A percentile compares a stretch with the other conserved stretches of the same genome.
phyloP scores from a whole-genome alignment of 2,888 invertebrate genomes.

The Pimpla rufipes region DNA sequence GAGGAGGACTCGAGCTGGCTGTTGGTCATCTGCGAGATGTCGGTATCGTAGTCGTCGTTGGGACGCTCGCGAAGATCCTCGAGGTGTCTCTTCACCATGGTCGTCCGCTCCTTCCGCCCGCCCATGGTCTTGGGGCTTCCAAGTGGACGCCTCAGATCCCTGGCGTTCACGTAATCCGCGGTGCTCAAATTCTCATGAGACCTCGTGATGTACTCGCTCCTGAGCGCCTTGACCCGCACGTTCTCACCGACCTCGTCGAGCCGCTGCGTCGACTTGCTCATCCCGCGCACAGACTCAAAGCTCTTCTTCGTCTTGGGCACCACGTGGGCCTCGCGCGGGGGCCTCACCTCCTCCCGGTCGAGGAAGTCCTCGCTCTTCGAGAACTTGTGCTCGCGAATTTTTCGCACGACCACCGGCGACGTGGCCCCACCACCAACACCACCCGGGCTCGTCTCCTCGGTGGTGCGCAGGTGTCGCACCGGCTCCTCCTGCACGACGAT shows the following conservation, averaged over 20 bases:
- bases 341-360: slow-evolving; percentile 74
- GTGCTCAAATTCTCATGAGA: slow-evolving; percentile 82
- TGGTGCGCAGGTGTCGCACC: slow-evolving; percentile 22
- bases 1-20: slow-evolving; percentile 80
- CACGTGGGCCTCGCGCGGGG: slow-evolving; percentile 73
- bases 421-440: too few species aligned
- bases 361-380: slow-evolving; percentile 81
- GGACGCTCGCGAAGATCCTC: slow-evolving; percentile 80
- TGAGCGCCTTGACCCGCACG: slow-evolving; percentile 75
- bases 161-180: slow-evolving; percentile 81
- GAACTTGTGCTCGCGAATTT: slow-evolving; percentile 79
- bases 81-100: slow-evolving; percentile 76
- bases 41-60: slow-evolving; percentile 83
- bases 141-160: slow-evolving; percentile 79
- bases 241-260: slow-evolving; percentile 81
- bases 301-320: slow-evolving; percentile 80
- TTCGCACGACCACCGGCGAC: slow-evolving; percentile 75
- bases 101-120: slow-evolving; percentile 75
- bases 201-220: slow-evolving; percentile 80
- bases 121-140: slow-evolving; percentile 69
- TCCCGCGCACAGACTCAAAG: slow-evolving; percentile 80
- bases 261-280: slow-evolving; percentile 83
- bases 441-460: slow-evolving; percentile 53
- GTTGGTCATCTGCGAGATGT: slow-evolving; percentile 82
- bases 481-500: slow-evolving; percentile 67